phyloP scores from a whole-genome alignment of 1,140 invertebrate species.

The Whitmania pigra region DNA sequence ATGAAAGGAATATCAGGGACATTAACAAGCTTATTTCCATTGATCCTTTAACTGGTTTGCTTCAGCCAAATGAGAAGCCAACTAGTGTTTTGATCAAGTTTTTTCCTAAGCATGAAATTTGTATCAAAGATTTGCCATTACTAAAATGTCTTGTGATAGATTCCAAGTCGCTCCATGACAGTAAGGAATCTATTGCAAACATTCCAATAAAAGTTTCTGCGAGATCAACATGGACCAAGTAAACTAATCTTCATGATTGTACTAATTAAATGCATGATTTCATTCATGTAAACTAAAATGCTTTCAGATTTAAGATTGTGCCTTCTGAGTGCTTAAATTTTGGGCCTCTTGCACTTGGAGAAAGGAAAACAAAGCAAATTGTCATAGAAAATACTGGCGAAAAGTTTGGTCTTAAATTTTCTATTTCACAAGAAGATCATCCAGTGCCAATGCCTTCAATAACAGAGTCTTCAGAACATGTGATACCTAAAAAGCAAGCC shows the following conservation, averaged over 20 bases:
- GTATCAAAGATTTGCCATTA: constrained; percentile 38
- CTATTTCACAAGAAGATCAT: neutral
- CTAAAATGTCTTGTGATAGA: constrained; percentile 42
- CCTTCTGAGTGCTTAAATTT: neutral
- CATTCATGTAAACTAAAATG: neutral
- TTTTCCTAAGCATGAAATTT: constrained; percentile 36
- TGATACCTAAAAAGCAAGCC: neutral
- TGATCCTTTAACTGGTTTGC: neutral
- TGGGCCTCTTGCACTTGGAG: neutral
- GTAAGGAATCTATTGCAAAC: constrained; percentile 39
- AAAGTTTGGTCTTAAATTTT: constrained; percentile 10
- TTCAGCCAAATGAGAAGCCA: neutral
- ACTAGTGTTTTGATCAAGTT: constrained; percentile 35
- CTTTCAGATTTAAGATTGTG: constrained; percentile 3
- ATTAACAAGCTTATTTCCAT: neutral
- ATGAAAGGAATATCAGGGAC: neutral
- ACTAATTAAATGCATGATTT: neutral
- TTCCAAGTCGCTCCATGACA: constrained; percentile 30
- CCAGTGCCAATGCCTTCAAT: neutral
- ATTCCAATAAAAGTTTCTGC: constrained; percentile 43
- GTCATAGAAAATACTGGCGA: neutral
- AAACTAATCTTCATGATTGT: constrained; percentile 23
- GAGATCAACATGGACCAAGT: constrained; percentile 41
- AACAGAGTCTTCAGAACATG: neutral
- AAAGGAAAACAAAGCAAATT: neutral